Evolutionary conservation across 2,797 vertebrate species (phyloP).

Genomic region (Eutrigla gurnardus): DNA sequence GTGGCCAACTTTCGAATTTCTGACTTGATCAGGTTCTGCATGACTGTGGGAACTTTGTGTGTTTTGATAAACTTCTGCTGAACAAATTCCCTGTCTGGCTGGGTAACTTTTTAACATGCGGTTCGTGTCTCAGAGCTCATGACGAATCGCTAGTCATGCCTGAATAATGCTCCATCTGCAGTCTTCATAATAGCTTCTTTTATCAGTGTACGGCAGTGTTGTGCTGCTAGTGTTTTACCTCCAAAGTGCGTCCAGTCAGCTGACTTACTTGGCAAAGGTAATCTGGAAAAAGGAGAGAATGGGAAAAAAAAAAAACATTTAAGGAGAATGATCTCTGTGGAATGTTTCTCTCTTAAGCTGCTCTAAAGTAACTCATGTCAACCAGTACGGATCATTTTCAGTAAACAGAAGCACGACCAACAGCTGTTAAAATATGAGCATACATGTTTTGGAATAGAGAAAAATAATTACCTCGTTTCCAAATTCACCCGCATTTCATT

Average conservation of each 20-base stretch:
- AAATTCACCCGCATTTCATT: neutral
- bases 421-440: neutral
- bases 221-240: constrained; percentile 86
- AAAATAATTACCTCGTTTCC: neutral
- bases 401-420: neutral
- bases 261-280: constrained; percentile 98
- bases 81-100: constrained; percentile 34
- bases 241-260: constrained; percentile 99
- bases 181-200: constrained; percentile 38
- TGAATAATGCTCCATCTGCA: constrained; percentile 47
- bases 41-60: constrained; percentile 49
- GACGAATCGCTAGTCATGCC: constrained; percentile 58
- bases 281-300: constrained; percentile 79
- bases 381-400: neutral
- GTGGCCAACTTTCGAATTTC: neutral
- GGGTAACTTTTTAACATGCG: constrained; percentile 41
- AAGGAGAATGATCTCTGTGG: neutral
- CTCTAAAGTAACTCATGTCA: neutral
- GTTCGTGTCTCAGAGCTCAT: constrained; percentile 53
- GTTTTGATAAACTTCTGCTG: constrained; percentile 43
- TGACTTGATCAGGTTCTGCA: constrained; percentile 13
- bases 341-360: neutral
- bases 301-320: constrained; percentile 8
- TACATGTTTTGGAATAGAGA: neutral
- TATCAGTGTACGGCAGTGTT: constrained; percentile 18